Evolutionary conservation across 2,888 invertebrate species (phyloP), one percentile per base, ranked within the genome.

Genomic region (Syrista parreyssii): DNA sequence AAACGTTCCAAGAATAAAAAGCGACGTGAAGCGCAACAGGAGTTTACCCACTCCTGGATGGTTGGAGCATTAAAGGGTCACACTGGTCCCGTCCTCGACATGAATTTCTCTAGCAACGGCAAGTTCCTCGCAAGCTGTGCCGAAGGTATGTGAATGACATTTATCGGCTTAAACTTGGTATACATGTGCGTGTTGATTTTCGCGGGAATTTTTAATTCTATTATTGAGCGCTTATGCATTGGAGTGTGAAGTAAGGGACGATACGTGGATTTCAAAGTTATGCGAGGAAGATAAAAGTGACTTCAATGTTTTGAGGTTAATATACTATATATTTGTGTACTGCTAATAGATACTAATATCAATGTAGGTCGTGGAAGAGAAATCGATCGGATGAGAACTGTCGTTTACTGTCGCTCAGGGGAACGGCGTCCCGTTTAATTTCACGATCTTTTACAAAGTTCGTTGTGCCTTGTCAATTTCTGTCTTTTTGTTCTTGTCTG

Each of bases 101-200:
- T 97, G 91, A 96, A 96, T 88, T 96, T 96, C 91, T 96, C 97
- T 84, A 94, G 95, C 80, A 97, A 97, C 92, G 97, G 96, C 84
- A 98, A 97, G 92, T 97, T 95, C 89, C 93, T 98, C 89, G 96
- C 96, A 80, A 95, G 96, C 80, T 95, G 96, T 88, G 95, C 96
- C 86, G 96, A 96, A 93, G 98, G 97, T 97, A 93, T 93, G 94
- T 93, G 81, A 55, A 55, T 1, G 9, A 23, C 23, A 23, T 55
- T 55, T 23, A 55, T 23, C 9, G 23, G 55, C 23, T 55, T 23
- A 55, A 23, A 55, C 9, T 23, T 23, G 23, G 55, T 23, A 23
- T 23, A 23, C 40, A 1, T 2, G 40, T 55, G 2, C 23, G 55
- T 55, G 9, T 55, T 23, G 9, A 55, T 55, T 55, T 55, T 23